phyloP scores from a whole-genome alignment of 2,113 vertebrate species.

The Thamnaconus septentrionalis region DNA sequence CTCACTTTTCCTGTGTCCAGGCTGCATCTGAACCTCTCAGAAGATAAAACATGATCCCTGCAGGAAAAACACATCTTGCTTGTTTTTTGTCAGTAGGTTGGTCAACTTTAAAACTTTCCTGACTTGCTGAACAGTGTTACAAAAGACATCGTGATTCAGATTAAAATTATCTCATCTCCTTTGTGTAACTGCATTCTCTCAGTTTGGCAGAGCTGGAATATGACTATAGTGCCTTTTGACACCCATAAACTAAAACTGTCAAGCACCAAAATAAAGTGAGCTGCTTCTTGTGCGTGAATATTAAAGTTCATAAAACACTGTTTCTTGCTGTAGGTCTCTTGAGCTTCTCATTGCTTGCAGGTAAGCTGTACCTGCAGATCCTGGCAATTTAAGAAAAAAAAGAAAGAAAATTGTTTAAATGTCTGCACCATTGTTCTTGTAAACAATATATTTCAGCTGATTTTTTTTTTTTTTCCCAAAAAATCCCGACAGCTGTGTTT shows the following conservation, averaged over 20 bases:
- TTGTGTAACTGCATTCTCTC: too few species aligned
- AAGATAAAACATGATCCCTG: slow-evolving; percentile 36
- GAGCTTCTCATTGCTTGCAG: slow-evolving; percentile 33
- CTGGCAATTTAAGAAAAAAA: too few species aligned
- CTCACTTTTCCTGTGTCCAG: background rate
- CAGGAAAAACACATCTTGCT: slow-evolving; percentile 19
- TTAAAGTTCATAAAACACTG: too few species aligned
- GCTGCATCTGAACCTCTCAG: slow-evolving; percentile 22
- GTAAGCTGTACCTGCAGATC: slow-evolving; percentile 39
- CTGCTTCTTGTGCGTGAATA: too few species aligned
- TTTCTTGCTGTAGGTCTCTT: slow-evolving; percentile 52
- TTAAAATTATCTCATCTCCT: too few species aligned
- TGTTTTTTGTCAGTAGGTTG: slow-evolving; percentile 45
- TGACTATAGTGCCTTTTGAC: too few species aligned
- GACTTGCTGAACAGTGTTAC: too few species aligned
- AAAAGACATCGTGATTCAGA: too few species aligned
- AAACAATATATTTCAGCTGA: too few species aligned
- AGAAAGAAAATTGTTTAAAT: too few species aligned
- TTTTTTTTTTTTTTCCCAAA: background rate
- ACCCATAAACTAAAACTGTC: too few species aligned
- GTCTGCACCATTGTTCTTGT: background rate
- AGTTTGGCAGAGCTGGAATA: too few species aligned
- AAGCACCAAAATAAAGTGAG: background rate
- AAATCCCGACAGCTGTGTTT: background rate
- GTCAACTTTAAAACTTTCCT: slow-evolving; percentile 13